Conservation (phyloP, 2,113 vertebrate genomes). For the Eidolon helvum region DNA sequence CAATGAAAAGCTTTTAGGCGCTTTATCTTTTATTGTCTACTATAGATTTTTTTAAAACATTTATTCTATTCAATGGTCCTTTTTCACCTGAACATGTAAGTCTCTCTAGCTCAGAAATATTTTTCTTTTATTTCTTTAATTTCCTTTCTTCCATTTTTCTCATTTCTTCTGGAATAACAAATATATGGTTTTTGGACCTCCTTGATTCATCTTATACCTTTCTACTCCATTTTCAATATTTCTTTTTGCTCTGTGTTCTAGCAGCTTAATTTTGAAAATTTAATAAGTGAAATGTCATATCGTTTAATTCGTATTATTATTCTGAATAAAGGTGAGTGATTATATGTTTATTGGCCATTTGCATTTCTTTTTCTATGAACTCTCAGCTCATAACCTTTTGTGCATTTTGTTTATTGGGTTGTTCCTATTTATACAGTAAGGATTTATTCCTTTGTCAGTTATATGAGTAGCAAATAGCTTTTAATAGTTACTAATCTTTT, state of each 20-base stretch:
- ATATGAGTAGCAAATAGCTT: neutral
- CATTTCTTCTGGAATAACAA: neutral
- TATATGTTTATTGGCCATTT: neutral
- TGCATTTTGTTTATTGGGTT: neutral
- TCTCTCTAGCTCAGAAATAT: neutral
- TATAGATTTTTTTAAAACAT: neutral
- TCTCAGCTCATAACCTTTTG: neutral
- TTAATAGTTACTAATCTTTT: neutral
- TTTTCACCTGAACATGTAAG: neutral
- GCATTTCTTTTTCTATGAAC: neutral
- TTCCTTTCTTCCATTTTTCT: neutral
- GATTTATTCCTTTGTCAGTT: neutral
- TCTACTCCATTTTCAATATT: neutral
- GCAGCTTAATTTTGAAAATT: conserved; percentile 9
- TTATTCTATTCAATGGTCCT: neutral
- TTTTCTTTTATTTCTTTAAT: neutral
- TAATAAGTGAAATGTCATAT: neutral
- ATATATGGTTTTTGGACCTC: neutral
- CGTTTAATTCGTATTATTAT: conserved; percentile 25
- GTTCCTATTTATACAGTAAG: neutral
- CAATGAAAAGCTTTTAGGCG: neutral
- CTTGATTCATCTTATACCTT: neutral
- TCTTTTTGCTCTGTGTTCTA: neutral
- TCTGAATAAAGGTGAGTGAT: neutral
- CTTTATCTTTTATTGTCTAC: neutral